phyloP scores from a whole-genome alignment of 2,113 vertebrate genomes.

The Sinocyclocheilus maitianheensis region DNA sequence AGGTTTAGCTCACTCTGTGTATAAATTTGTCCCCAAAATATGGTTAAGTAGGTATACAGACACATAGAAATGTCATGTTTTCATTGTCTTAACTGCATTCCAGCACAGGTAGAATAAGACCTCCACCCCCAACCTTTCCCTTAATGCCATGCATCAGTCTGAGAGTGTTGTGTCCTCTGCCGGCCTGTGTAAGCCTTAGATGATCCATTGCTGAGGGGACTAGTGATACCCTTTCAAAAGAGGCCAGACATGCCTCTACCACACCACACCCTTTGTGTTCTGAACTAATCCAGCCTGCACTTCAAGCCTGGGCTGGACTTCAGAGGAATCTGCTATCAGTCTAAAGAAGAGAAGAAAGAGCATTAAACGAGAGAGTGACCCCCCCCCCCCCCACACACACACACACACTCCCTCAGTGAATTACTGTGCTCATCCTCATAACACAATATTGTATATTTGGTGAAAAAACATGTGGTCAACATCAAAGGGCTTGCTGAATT shows the following conservation, averaged over 20 bases:
- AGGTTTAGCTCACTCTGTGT: neutral
- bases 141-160: constrained; percentile 22
- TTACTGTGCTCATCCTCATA: constrained; percentile 58
- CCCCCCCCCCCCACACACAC: neutral
- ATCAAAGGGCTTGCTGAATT: constrained; percentile 47
- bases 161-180: constrained; percentile 59
- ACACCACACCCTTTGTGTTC: constrained; percentile 70
- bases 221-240: constrained; percentile 70
- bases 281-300: constrained; percentile 68
- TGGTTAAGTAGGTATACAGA: neutral
- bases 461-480: constrained; percentile 22
- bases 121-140: constrained; percentile 53
- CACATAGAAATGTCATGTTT: neutral
- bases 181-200: constrained; percentile 61
- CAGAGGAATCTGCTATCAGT: constrained; percentile 69
- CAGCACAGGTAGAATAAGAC: neutral
- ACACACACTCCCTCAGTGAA: constrained; percentile 47
- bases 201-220: constrained; percentile 69
- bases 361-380: constrained; percentile 56
- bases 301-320: constrained; percentile 70
- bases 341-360: constrained; percentile 63
- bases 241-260: constrained; percentile 48
- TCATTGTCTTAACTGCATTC: constrained; percentile 16
- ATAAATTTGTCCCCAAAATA: neutral
- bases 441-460: constrained; percentile 57